Evolutionary conservation across 2,888 invertebrate species (phyloP), one percentile per base, ranked within the genome.

Genomic region (Stramonita haemastoma): DNA sequence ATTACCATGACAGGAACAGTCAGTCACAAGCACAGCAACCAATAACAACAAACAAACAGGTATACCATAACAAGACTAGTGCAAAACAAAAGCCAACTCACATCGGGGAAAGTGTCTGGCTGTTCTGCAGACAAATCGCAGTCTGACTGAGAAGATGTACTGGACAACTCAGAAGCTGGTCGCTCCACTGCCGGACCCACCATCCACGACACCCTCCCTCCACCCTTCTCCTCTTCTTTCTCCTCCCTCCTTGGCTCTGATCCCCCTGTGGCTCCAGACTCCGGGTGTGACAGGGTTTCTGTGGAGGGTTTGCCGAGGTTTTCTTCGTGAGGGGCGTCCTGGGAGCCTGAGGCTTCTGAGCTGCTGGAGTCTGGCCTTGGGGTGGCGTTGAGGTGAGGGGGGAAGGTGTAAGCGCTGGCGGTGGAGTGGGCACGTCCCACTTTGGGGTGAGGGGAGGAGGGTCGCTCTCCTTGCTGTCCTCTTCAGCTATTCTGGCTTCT

Each of bases 401-500:
- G n/a, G 29, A n/a, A n/a, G 11, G 36, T 22, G 26, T 17, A 26
- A 36, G 81, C 36, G 26, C 46, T 29, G 57, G 57, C 56, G 29
- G 57, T 29, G 6, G 84, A 85, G 29, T 17, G 56, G 0, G 84
- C 17, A 17, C 84, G 84, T 19, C 57, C 70, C 86, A 86, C 22
- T 86, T 86, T 86, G 36, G 86, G 86, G 66, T 34, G 8, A 86
- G 86, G 1, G 86, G 70, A 13, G 86, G 86, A 34, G 86, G 86
- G 5, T 57, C 84, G 19, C 57, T 85, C 29, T 85, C 84, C 17
- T 15, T 60, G 32, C 15, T 19, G 60, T 86, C 85, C 57, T 86
- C 86, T 86, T 86, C 84, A 29, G 84, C 84, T 8, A 85, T 85
- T 29, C 84, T 56, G 57, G 84, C 84, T 29, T 85, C 84, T 85